Base-by-base conservation (phyloP, 1,140 invertebrate species). In the Nephotettix cincticeps region DNA sequence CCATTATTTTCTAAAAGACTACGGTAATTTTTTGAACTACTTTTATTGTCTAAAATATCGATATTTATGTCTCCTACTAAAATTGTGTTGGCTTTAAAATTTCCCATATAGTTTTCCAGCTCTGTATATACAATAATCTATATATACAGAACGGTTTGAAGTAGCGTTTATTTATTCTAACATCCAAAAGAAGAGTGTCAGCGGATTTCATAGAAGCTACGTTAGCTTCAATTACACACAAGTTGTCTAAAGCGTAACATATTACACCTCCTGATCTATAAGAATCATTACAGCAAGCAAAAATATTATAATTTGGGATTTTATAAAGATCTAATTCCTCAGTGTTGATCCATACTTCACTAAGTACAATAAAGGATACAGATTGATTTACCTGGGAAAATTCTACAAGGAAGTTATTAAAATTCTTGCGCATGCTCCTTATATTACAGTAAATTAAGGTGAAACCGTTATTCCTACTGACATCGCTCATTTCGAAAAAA, bases 251-350 rank as follows among this genome's bases (percentile, higher is more conserved):
- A 13, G 32, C 6, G 32, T 36, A 66, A 40, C 64, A 66, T 9
- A 66, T 36, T 19, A 21, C 30, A 66, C 64, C 30, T 11, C 64
- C 64, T 21, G 64, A 66, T 66, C 32, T 66, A 36, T 66, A 66
- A 0, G 13, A 9, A 40, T 66, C n/a, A 40, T 66, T 66, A 21
- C 64, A 36, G 0, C n/a, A 25, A 63, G 58, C 23, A 65, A 65
- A 65, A 17, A 65, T 28, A 65, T 65, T 65, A 27, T 65, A 65
- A 17, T 32, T 32, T 30, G 63, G 63, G 1, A 65, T 30, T n/a
- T 28, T 65, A 17, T 65, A 65, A 1, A 65, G 40, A 30, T 9
- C 17, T 29, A 30, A 17, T 30, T 30, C 63, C 28, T 65, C 30
- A 66, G 28, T 21, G 30, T 66, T 66, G 6, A 66, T 66, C 32